Evolutionary conservation across 2,797 vertebrate species (phyloP).

Genomic region (Alauda arvensis): DNA sequence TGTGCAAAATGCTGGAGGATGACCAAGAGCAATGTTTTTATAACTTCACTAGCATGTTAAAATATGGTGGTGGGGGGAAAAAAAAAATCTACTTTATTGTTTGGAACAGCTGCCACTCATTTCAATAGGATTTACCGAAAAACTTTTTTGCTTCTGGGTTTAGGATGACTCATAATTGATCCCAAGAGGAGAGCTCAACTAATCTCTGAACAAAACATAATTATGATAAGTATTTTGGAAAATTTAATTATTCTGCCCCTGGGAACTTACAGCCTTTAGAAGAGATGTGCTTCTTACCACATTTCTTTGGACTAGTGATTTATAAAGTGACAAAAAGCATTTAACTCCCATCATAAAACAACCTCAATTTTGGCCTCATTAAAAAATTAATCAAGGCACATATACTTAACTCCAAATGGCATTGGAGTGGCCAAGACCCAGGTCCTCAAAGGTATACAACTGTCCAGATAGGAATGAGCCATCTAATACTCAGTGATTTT

Average conservation of each 20-base stretch:
- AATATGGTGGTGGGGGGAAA: neutral
- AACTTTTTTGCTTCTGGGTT: slow-evolving; percentile 27
- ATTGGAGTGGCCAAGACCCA: neutral
- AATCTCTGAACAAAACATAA: slow-evolving; percentile 57
- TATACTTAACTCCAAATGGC: neutral
- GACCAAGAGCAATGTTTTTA: neutral
- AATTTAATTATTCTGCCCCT: slow-evolving; percentile 48
- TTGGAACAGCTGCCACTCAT: neutral
- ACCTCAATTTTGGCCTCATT: neutral
- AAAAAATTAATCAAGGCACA: neutral
- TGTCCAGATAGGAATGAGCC: neutral
- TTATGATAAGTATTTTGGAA: slow-evolving; percentile 62
- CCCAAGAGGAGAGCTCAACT: slow-evolving; percentile 25
- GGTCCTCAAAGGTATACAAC: neutral
- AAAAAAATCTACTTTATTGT: neutral
- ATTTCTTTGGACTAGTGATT: slow-evolving; percentile 40
- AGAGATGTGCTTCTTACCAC: slow-evolving; percentile 12
- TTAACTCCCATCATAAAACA: neutral
- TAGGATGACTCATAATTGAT: slow-evolving; percentile 46
- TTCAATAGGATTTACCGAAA: slow-evolving; percentile 1
- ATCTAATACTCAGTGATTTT: neutral
- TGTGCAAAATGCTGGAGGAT: neutral
- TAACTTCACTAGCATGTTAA: neutral
- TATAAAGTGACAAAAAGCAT: slow-evolving; percentile 29
- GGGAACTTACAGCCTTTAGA: slow-evolving; percentile 24